A percentile compares a stretch with the other conserved stretches of the same genome.
phyloP scores from a whole-genome alignment of 2,888 invertebrate genomes.

The Crepidodera aurea region DNA sequence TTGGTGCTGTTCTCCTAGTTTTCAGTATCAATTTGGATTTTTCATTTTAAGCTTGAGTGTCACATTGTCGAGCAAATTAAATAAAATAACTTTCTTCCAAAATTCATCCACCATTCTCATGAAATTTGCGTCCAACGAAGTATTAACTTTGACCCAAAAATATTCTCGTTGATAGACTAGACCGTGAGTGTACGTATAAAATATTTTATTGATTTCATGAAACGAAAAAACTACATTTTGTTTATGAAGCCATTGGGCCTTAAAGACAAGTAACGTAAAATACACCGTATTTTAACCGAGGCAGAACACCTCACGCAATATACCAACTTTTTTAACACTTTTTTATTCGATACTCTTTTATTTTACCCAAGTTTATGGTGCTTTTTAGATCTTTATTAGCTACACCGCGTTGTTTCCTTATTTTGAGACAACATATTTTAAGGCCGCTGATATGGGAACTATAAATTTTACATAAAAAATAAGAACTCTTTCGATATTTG shows the following conservation, averaged over 20 bases:
- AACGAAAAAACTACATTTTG: no score
- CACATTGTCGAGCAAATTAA: no score
- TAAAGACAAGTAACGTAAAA: conserved; percentile 2
- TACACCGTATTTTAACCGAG: background rate
- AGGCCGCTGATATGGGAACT: conserved; percentile 10
- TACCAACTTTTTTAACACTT: conserved; percentile 21
- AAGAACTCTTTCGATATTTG: conserved; percentile 2
- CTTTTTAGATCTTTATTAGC: conserved; percentile 23
- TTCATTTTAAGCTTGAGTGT: no score
- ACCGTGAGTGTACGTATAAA: no score
- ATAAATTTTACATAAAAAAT: conserved; percentile 23
- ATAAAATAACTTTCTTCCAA: no score
- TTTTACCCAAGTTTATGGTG: conserved; percentile 22
- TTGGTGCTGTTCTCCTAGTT: no score
- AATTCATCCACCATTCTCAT: no score
- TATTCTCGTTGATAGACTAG: no score
- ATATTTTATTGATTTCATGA: no score
- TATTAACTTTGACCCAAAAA: no score
- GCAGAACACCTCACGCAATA: conserved; percentile 16
- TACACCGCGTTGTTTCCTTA: conserved; percentile 19
- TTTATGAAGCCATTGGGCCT: background rate
- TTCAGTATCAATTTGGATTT: no score
- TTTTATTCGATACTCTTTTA: conserved; percentile 22
- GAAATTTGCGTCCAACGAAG: no score
- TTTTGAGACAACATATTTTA: conserved; percentile 21